These are phyloP conservation scores for Cantharis flavilabris DNA, from an alignment of 2,888 invertebrate genomes.

Conservation along the genomic window DNA sequence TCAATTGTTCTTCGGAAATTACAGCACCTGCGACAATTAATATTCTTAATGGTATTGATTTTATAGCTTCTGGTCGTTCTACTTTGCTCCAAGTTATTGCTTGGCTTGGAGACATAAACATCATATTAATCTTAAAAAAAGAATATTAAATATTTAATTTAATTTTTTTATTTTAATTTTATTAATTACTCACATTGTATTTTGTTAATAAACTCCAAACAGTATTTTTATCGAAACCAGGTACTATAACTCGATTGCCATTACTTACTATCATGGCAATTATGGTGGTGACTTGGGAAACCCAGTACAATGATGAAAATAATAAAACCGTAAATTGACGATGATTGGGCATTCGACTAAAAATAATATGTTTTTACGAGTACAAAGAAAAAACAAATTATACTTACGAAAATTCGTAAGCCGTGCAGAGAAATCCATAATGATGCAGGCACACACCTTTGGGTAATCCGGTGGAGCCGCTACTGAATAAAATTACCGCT, in stretches of 20 bases:
- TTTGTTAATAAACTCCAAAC: background rate
- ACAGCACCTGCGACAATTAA: background rate
- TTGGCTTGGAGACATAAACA: background rate
- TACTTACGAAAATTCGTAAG: background rate
- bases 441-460: constrained; percentile 38
- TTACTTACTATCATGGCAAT: background rate
- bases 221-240: background rate
- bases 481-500: constrained; percentile 36
- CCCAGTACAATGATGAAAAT: background rate
- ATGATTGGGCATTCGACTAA: background rate
- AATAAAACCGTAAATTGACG: background rate
- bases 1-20: background rate
- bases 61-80: background rate
- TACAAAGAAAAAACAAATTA: background rate
- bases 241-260: background rate
- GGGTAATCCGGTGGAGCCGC: constrained; percentile 38
- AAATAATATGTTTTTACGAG: background rate
- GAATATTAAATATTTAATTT: too few species aligned
- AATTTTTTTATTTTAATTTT: too few species aligned
- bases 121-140: background rate
- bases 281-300: background rate
- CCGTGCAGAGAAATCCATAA: constrained; percentile 3
- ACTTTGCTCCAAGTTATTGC: background rate
- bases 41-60: background rate
- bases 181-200: background rate